Evolutionary conservation across 2,888 invertebrate species (phyloP), one percentile per base, ranked within the genome.

Genomic region (Rhimphoctona megacephalus): DNA sequence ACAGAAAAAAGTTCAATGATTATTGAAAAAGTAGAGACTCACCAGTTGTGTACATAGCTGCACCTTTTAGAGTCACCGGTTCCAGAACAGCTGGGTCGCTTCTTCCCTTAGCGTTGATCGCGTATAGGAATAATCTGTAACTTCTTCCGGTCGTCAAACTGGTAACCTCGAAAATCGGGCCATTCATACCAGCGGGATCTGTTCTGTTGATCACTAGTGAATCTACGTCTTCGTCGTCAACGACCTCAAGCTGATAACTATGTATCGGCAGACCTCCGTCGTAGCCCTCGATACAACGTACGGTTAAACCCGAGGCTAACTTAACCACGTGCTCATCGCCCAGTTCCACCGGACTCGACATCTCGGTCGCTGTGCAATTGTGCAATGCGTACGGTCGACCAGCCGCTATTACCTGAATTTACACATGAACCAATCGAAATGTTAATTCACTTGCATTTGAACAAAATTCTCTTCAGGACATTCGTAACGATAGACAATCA

Each of bases 351-450:
- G 91, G 88, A 61, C 93, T 91, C 81, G 98, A 98, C 94, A 98
- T 97, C 95, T 98, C 98, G 81, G 97, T 96, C 49, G 98, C 96
- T n/a, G 97, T 96, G 94, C 98, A 98, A 95, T 98, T 98, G 92
- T 97, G 96, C 81, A 98, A 95, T 78, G 98, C 97, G 93, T 98
- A 98, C 9, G 98, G 98, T 69, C 98, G 97, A 70, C 91, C 92
- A 22, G 93, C 94, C 11, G 93, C 93, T 88, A 94, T 94, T n/a
- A 94, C 93, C 93, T 93, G 89, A 66, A 57, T 64, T 74, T 25
- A 88, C 17, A 73, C 30, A 78, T 54, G 9, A 43, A 54, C 54
- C 67, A 66, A 83, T 57, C 14, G 25, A 33, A 43, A 39, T 61
- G 30, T 52, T 52, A 61, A 74, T 70, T 30, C 49, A 25, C 19